Base-by-base conservation (phyloP, 2,888 invertebrate species). In the Melinaea menophilus region DNA sequence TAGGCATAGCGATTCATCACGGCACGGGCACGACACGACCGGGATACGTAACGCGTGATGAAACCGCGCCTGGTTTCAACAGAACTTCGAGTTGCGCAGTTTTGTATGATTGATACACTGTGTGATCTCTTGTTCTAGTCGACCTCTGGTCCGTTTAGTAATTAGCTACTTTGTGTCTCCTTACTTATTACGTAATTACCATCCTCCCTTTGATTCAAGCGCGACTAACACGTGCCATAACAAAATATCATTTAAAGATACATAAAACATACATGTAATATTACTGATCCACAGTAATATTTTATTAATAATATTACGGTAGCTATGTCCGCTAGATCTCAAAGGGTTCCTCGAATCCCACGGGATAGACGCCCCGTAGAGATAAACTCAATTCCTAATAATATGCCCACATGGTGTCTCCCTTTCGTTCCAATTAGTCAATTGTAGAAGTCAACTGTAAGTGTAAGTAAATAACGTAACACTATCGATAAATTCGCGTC, bases 61-160 rank as follows among this genome's bases (percentile, higher is more conserved):
- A 85, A 86, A 88, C 80, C 80, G 73, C 79, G 80, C 74, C 79
- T 73, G 77, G 79, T 86, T 87, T 80, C 86, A 82, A 82, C 77
- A 79, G 74, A 73, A 76, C 51, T 51, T 22, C 9, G 51, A 41
- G 76, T 85, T 86, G 84, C 84, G 84, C 78, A 77, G 82, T 80
- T 81, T 82, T 81, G 80, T 85, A 84, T 85, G 86, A 88, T 87
- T 86, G 85, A 88, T 88, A 86, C 78, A 83, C 82, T 82, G 82
- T 78, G 84, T 87, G 86, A 87, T 88, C 85, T 86, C 81, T 79
- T 79, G 79, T 80, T 79, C 79, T 75, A 69, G 68, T 71, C 79
- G 78, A 82, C 79, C 82, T 80, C 72, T 77, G 77, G 72, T 78
- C 77, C 75, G 79, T 76, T 75, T 75, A 68, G 70, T 72, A 76